These are phyloP conservation scores for Watsonalla cultraria DNA, from an alignment of 2,888 invertebrate genomes.

Conservation along the genomic window DNA sequence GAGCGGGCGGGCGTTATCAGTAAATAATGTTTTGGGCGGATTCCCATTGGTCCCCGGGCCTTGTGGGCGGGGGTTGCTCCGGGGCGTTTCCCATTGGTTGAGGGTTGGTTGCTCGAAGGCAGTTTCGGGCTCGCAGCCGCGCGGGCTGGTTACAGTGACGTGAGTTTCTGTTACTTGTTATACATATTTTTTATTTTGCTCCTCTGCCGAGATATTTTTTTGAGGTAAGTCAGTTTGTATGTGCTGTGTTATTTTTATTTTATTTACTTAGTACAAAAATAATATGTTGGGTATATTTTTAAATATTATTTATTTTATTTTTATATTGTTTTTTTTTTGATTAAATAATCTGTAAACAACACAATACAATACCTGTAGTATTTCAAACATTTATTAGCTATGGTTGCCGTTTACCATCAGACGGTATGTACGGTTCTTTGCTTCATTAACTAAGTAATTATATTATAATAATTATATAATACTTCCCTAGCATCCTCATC, in stretches of 20 bases:
- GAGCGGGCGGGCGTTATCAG: constrained; percentile 62
- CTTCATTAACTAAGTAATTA: too few species aligned
- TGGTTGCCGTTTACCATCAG: too few species aligned
- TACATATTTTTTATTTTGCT: constrained; percentile 13
- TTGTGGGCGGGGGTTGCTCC: constrained; percentile 31
- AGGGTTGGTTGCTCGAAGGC: constrained; percentile 12
- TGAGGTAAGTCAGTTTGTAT: constrained; percentile 1
- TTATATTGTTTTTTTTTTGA: too few species aligned
- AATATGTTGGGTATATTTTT: too few species aligned
- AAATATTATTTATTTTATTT: too few species aligned
- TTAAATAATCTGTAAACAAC: too few species aligned
- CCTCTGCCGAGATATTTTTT: constrained; percentile 12
- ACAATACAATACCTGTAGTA: too few species aligned
- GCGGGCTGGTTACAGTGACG: constrained; percentile 10
- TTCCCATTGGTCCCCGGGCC: constrained; percentile 36
- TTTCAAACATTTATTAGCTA: too few species aligned
- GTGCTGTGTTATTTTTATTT: constrained; percentile 4
- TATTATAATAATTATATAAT: too few species aligned
- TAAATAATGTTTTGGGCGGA: constrained; percentile 65
- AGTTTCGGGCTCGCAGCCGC: constrained; percentile 26
- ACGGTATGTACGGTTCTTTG: too few species aligned
- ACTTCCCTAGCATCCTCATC: too few species aligned
- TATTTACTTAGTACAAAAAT: neutral
- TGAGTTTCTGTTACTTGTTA: neutral
- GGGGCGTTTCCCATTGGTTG: constrained; percentile 39